Evolutionary conservation across 2,888 invertebrate genomes (phyloP), one percentile per base, ranked within the genome.

Genomic region (Archips crataeganus): DNA sequence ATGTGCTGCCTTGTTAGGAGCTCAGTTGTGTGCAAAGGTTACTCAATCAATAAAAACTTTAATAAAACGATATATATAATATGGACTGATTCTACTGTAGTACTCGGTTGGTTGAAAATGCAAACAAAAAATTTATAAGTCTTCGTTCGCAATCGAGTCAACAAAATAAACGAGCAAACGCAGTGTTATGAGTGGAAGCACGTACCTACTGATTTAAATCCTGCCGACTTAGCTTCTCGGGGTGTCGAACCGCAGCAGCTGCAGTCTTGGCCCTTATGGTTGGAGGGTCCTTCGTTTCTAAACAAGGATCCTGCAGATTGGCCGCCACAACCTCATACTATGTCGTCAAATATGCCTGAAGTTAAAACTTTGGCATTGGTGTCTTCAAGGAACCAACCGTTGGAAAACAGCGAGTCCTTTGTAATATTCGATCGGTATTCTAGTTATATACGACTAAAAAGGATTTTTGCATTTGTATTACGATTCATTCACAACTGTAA

Each of bases 401-500:
- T 23, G 3, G 23, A 23, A 10, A 9, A 8, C 45, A 2, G 23
- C 23, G 47, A 63, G 10, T 42, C 63, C 2, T 13, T 63, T 11
- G 34, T 63, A 13, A 23, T 11, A 13, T 63, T 63, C 15, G 63
- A 63, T 47, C 11, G 47, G 15, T 32, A 63, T 63, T 65, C 64
- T 6, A 51, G 39, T 39, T 65, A 39, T 34, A 9, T 39, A 36
- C n/a, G 47, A 11, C 9, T 64, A 47, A 64, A 64, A 49, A 64
- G 63, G n/a, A 64, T 64, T 34, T 64, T 47, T 34, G 63, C 63
- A 3, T 64, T 34, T 47, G 63, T 64, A 1, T 34, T 64, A 5
- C 32, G 63, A 5, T 64, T 64, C 32, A 36, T 51, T 36, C 36
- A 39, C 15, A 65, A 65, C 15, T 51, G 65, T n/a, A 65, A 15